Base-by-base conservation (phyloP, 2,797 vertebrate species). In the Melanotaenia parkinsoni region DNA sequence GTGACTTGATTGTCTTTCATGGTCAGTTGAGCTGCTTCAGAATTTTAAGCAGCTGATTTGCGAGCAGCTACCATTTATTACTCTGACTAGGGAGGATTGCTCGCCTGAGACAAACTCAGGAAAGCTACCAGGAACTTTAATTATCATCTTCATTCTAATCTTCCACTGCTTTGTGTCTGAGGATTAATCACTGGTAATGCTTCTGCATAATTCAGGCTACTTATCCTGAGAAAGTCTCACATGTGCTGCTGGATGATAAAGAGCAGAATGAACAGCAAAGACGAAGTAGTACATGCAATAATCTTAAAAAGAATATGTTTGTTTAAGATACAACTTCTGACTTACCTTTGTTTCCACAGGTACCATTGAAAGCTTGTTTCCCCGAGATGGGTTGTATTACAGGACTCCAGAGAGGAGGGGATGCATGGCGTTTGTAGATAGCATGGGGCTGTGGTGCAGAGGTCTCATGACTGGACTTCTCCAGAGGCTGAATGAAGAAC, bases 401-500 rank as follows among this genome's bases (percentile, higher is more conserved):
- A 47, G 87, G 89, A 79, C 30, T 76, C 73, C 40, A 58, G 59
- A 24, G 2, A 70, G 84, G 40, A 1, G 88, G 51, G 1, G 88
- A 70, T 0, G 30, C 75, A 1, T 97, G 95, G 32, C 94, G 95
- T 80, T 93, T 97, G 86, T 96, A 99, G 59, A 99, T 91, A 86
- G 95, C 92, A 12, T 99, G 98, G 28, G 97, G 95, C 77, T 95
- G 96, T 0, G 95, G 91, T 0, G 70, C 74, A 0, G 90, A 91
- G 28, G 63, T 38, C 0, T 87, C 89, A 51, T 73, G 60, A 14
- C 28, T 80, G 0, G 70, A 70, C 24, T 77, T 72, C 22, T 94
- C 78, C 86, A 97, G 83, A 0, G 98, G 98, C 56, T 96, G 96
- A 8, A 99, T 99, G 70, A 99, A 97, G 82, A 97, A 98, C 84